Evolutionary conservation across 2,797 vertebrate genomes (phyloP).

Genomic region (Falco novaeseelandiae): DNA sequence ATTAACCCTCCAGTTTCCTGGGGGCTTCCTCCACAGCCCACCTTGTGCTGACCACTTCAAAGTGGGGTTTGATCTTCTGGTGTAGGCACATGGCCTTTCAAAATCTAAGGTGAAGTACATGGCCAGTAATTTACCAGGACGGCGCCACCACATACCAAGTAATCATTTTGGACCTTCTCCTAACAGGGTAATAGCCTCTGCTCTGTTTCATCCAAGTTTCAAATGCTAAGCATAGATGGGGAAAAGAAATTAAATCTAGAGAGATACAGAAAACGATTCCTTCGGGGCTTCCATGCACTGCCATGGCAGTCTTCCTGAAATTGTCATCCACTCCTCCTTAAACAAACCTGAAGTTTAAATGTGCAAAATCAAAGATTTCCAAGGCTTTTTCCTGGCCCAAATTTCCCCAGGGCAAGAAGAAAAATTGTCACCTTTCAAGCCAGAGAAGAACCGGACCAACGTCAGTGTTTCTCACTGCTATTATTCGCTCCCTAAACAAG

Average conservation of each 20-base stretch:
- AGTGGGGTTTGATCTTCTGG: not conserved
- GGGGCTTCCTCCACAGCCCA: not conserved
- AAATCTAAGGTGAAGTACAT: not conserved
- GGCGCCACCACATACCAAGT: rapidly evolving
- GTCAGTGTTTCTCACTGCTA: not conserved
- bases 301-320: not conserved
- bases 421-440: not conserved
- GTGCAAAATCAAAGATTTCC: not conserved
- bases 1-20: not conserved
- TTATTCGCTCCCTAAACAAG: rapidly evolving
- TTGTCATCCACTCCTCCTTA: not conserved
- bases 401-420: not conserved
- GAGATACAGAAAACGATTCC: not conserved
- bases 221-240: not conserved
- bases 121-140: not conserved
- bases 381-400: not conserved
- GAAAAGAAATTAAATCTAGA: not conserved
- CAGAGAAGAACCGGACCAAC: not conserved
- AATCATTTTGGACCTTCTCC: not conserved
- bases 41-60: not conserved
- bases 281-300: not conserved
- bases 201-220: not conserved
- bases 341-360: not conserved
- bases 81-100: rapidly evolving
- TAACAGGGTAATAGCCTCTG: not conserved